phyloP scores from a whole-genome alignment of 2,797 vertebrate genomes.

The Florisuga fusca region DNA sequence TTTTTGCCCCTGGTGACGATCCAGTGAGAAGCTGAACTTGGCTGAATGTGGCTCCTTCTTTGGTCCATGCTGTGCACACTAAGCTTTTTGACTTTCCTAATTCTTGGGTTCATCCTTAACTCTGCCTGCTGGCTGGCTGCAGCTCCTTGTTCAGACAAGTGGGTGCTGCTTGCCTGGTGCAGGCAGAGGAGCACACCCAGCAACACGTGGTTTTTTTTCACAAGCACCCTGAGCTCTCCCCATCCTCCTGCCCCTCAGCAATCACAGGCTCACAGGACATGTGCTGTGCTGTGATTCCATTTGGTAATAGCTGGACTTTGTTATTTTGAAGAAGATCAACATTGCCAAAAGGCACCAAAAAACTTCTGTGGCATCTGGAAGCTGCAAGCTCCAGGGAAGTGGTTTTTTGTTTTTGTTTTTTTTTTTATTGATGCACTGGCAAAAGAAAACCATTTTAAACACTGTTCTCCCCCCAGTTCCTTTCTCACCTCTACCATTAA shows the following conservation, averaged over 20 bases:
- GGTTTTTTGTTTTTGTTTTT: neutral
- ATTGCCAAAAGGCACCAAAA: neutral
- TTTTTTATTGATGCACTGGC: conserved; percentile 1
- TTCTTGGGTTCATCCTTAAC: neutral
- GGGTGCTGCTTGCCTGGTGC: neutral
- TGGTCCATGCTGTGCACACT: neutral
- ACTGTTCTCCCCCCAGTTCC: conserved; percentile 41
- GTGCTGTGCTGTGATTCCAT: neutral
- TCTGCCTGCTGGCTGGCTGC: neutral
- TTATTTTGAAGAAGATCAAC: neutral
- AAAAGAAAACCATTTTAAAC: neutral
- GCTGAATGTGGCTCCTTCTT: neutral
- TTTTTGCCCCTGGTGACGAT: neutral
- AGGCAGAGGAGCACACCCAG: neutral
- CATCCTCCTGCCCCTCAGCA: neutral
- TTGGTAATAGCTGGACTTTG: neutral
- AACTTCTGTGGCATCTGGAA: neutral
- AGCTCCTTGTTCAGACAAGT: neutral
- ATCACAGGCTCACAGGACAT: neutral
- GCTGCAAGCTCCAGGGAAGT: neutral
- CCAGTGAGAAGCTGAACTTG: neutral
- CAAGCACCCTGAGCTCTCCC: neutral
- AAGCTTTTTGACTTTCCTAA: neutral
- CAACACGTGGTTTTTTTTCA: neutral
- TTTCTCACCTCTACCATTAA: conserved; percentile 36